Conservation (phyloP, 2,113 vertebrate species). For the Halcyon senegalensis region DNA sequence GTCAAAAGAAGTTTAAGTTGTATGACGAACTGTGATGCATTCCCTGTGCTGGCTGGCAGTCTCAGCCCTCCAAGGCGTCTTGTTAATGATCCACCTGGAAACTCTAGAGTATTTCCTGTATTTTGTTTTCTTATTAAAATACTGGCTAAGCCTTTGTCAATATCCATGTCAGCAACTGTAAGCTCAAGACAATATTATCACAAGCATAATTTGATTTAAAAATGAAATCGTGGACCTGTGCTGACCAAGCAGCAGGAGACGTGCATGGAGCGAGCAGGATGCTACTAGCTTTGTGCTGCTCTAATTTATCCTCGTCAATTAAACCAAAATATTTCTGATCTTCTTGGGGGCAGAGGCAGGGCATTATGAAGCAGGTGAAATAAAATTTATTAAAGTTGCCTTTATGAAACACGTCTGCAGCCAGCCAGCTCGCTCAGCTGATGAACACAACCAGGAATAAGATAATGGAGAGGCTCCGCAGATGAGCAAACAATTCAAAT, state of each 20-base stretch:
- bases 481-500: background rate
- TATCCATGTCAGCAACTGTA: slow-evolving; percentile 88
- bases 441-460: slow-evolving; percentile 3
- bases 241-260: slow-evolving; percentile 77
- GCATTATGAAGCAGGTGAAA: background rate
- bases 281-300: background rate
- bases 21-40: slow-evolving; percentile 79
- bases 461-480: background rate
- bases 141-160: slow-evolving; percentile 92
- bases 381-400: background rate
- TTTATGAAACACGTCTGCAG: background rate
- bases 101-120: slow-evolving; percentile 82
- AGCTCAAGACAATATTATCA: slow-evolving; percentile 92
- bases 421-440: background rate
- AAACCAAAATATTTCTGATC: slow-evolving; percentile 25
- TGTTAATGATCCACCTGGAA: slow-evolving; percentile 90
- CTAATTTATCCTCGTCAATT: slow-evolving; percentile 32
- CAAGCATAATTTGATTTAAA: slow-evolving; percentile 92
- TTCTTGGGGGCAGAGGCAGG: background rate
- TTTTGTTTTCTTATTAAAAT: slow-evolving; percentile 99
- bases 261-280: background rate
- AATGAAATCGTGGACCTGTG: slow-evolving; percentile 80
- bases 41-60: slow-evolving; percentile 70
- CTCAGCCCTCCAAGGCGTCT: slow-evolving; percentile 78
- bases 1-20: slow-evolving; percentile 86